Conservation (phyloP, 2,888 invertebrate species). For the Erynnis tages region DNA sequence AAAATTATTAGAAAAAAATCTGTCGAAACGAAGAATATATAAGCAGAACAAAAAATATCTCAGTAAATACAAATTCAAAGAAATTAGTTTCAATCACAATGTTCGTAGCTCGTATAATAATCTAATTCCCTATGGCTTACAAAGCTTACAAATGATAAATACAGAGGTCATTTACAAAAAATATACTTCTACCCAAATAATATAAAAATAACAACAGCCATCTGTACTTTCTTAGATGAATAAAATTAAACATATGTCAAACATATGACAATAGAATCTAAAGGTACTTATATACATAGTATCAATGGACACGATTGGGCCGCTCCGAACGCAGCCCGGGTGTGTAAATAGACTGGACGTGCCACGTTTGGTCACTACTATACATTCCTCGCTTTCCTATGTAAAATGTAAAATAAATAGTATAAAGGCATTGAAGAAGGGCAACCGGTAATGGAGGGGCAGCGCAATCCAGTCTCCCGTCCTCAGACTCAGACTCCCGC, state of each 20-base stretch:
- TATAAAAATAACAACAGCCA: conserved; percentile 82
- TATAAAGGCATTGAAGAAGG: conserved; percentile 46
- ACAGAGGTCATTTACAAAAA: conserved; percentile 81
- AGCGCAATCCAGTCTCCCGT: conserved; percentile 16
- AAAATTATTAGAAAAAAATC: conserved; percentile 71
- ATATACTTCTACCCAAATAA: conserved; percentile 81
- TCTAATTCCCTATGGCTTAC: conserved; percentile 79
- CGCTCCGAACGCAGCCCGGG: conserved; percentile 50
- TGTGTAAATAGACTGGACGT: conserved; percentile 62
- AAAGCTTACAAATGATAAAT: conserved; percentile 79
- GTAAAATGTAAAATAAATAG: conserved; percentile 40
- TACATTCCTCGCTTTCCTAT: conserved; percentile 51
- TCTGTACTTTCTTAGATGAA: conserved; percentile 82
- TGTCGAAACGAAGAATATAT: conserved; percentile 72
- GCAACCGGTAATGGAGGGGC: conserved; percentile 40
- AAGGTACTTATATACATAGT: conserved; percentile 75
- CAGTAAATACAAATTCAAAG: conserved; percentile 70
- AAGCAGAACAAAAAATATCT: conserved; percentile 64
- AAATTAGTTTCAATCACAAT: conserved; percentile 73
- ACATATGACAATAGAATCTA: conserved; percentile 80
- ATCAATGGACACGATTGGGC: conserved; percentile 60
- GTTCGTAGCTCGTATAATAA: conserved; percentile 76
- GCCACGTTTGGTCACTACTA: conserved; percentile 70
- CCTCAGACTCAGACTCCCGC: too few relatives aligned
- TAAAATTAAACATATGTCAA: conserved; percentile 81